Evolutionary conservation across 1,140 invertebrate species (phyloP), one percentile per base, ranked within the genome.

Genomic region (Drosophila chauvacae): DNA sequence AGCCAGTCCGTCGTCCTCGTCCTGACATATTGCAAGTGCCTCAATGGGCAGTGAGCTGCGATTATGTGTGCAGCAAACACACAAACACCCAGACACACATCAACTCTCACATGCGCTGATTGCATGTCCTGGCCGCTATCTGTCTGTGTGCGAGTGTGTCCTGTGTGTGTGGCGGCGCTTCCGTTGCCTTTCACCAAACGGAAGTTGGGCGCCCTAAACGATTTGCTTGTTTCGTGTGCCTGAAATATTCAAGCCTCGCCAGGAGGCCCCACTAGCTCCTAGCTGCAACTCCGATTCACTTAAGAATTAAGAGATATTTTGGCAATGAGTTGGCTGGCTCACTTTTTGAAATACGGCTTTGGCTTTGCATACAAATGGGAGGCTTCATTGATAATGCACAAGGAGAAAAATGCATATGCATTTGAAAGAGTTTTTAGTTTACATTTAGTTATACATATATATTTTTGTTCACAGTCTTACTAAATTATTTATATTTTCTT

Each of bases 21-120:
- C 47, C 84, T 78, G 84, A 88, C 84, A 90, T 85, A 88, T 88
- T 90, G 85, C 85, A 79, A 84, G 82, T 88, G 85, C 77, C 81
- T 79, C 65, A 72, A 83, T 88, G 73, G 84, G 73, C 84, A 88
- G 84, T 83, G 61, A 72, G 85, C 85, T 81, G 84, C 85, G 84
- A 88, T 88, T 87, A 87, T 83, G 65, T 83, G 70, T 83, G 70
- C 53, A 71, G 26, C 60, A 75, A 71, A 78, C 63, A 69, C 57
- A 85, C 64, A 66, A 35, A 72, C 33, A 33, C 44, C 60, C 28
- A 7, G 4, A 7, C 28, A 30, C 18, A 51, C 6, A 28, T 28
- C 20, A 20, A 30, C 60, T 45, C 20, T 37, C n/a, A 26, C n/a
- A 45, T 61, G 63, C 77, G 50, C 45, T 72, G 76, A 79, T 79